A percentile compares a stretch with the other conserved stretches of the same genome.
These are phyloP conservation scores for Drosophila bunnanda DNA, from an alignment of 2,888 invertebrate genomes.

Conservation along the genomic window DNA sequence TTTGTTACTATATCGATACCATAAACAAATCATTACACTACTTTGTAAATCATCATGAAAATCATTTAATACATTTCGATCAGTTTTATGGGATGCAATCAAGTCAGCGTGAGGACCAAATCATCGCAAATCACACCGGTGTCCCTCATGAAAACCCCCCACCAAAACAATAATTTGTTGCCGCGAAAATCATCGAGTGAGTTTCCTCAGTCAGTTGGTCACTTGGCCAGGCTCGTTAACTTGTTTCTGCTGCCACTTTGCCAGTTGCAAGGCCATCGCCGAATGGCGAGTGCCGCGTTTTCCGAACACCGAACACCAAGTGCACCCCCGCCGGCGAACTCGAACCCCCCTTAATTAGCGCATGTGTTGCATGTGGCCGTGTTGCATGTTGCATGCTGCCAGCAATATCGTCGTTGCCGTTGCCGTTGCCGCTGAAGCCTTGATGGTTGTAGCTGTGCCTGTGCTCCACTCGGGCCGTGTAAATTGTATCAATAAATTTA, in stretches of 20 bases:
- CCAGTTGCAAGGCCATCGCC: constrained; percentile 39
- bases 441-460: neutral
- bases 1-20: neutral
- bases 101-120: constrained; percentile 20
- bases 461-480: constrained; percentile 52
- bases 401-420: constrained; percentile 28
- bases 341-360: constrained; percentile 67
- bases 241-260: constrained; percentile 31
- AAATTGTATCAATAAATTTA: constrained; percentile 81
- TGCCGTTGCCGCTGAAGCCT: constrained; percentile 1
- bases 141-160: constrained; percentile 11
- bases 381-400: constrained; percentile 58
- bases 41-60: neutral
- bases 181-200: constrained; percentile 11
- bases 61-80: constrained; percentile 8
- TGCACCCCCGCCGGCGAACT: constrained; percentile 31
- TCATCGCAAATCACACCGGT: constrained; percentile 26
- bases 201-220: constrained; percentile 51
- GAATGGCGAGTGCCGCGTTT: constrained; percentile 25
- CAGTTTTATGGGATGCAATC: constrained; percentile 15
- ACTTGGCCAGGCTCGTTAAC: constrained; percentile 48
- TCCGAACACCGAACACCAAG: too few species aligned
- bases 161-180: constrained; percentile 26
- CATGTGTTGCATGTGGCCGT: constrained; percentile 46
- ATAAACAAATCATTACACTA: neutral